These are phyloP conservation scores for Agonum fuliginosum DNA, from an alignment of 2,888 invertebrate species.

Conservation along the genomic window DNA sequence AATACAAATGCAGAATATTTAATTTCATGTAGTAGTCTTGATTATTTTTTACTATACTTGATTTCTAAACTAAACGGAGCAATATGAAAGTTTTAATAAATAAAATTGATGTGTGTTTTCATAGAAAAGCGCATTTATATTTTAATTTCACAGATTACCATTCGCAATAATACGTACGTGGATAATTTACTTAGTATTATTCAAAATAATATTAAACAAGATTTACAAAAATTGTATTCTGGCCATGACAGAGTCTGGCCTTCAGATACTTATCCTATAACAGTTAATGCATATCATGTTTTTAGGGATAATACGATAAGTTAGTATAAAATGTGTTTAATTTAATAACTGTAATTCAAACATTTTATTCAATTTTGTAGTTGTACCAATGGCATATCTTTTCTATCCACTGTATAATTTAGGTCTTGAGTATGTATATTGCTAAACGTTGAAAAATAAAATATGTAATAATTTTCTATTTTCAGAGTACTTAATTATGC, in stretches of 20 bases:
- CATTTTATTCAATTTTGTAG: constrained; percentile 75
- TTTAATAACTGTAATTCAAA: background rate
- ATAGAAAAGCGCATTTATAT: too few relatives aligned
- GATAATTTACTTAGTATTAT: constrained; percentile 82
- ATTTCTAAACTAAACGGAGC: too few relatives aligned
- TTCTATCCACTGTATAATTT: constrained; percentile 90
- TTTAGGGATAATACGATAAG: constrained; percentile 88
- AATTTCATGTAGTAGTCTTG: too few relatives aligned
- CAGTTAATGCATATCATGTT: constrained; percentile 88
- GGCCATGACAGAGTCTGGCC: constrained; percentile 81
- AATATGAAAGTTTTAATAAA: too few relatives aligned
- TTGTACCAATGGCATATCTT: constrained; percentile 88
- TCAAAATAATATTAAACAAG: constrained; percentile 65
- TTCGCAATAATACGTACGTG: constrained; percentile 78
- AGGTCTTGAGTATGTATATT: constrained; percentile 85
- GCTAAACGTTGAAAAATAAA: background rate
- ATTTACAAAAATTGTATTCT: constrained; percentile 75
- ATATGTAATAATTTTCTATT: constrained; percentile 34
- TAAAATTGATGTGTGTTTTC: too few relatives aligned
- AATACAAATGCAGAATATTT: too few relatives aligned
- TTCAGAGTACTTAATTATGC: constrained; percentile 88
- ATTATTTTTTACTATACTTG: too few relatives aligned
- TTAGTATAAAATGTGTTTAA: constrained; percentile 74
- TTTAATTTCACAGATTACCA: constrained; percentile 76
- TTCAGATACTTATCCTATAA: constrained; percentile 81